phyloP scores from a whole-genome alignment of 2,113 vertebrate genomes.

The Pangasianodon gigas region DNA sequence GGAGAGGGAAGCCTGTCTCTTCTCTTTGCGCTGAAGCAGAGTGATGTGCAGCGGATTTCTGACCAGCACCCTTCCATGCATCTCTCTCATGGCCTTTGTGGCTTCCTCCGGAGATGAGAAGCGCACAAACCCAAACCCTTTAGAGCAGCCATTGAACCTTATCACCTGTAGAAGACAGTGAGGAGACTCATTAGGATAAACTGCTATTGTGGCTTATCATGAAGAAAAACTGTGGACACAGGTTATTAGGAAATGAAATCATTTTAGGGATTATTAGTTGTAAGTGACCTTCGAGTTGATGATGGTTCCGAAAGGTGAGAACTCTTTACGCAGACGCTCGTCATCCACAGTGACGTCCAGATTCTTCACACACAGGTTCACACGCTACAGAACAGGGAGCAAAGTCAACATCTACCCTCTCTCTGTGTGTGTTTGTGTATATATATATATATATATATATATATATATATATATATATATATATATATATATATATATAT shows the following conservation, averaged over 20 bases:
- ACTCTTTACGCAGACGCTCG: no score
- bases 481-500: no score
- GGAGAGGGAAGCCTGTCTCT: background rate
- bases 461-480: background rate
- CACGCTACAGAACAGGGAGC: background rate
- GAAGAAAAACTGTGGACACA: background rate
- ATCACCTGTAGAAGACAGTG: background rate
- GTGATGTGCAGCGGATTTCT: background rate
- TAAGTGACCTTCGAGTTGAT: no score
- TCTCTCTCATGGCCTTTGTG: background rate
- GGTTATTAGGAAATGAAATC: background rate
- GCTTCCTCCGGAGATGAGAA: background rate
- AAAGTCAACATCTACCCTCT: no score
- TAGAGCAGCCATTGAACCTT: background rate
- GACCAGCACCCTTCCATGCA: background rate
- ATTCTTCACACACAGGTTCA: background rate
- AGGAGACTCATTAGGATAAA: no score
- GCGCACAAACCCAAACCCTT: background rate
- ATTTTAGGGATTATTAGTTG: no score
- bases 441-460: background rate
- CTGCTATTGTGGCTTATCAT: no score
- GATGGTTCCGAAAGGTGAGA: no score
- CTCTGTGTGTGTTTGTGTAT: background rate
- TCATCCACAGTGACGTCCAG: background rate
- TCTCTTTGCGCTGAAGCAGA: background rate